These are phyloP conservation scores for Limenitis camilla DNA, from an alignment of 2,888 invertebrate genomes.

Conservation along the genomic window DNA sequence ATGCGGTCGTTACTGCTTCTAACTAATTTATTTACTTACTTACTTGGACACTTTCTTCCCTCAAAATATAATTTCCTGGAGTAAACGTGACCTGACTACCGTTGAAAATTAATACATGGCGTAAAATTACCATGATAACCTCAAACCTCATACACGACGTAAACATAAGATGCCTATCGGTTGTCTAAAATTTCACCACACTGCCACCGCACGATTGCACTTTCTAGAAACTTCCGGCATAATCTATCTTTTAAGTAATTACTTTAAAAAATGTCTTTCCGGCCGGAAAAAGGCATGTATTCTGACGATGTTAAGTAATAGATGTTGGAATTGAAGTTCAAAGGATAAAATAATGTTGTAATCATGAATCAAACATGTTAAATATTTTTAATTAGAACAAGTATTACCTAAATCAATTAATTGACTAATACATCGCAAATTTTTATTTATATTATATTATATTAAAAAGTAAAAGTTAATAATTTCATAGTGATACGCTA, in stretches of 20 bases:
- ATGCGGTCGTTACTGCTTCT: background rate
- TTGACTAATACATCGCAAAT: too few species aligned
- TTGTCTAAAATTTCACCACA: constrained; percentile 39
- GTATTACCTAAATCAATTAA: too few species aligned
- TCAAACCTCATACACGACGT: constrained; percentile 29
- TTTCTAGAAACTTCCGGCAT: constrained; percentile 41
- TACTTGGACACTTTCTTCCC: background rate
- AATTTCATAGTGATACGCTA: constrained; percentile 42
- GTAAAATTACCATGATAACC: constrained; percentile 34
- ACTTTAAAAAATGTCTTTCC: background rate
- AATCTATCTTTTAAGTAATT: constrained; percentile 4
- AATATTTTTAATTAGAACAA: background rate
- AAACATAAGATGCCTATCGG: constrained; percentile 33
- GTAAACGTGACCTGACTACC: constrained; percentile 21
- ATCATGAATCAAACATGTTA: background rate
- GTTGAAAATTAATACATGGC: constrained; percentile 17
- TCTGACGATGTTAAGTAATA: background rate
- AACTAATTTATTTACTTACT: background rate
- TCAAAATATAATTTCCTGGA: constrained; percentile 15
- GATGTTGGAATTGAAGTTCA: background rate
- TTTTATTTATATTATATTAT: too few species aligned
- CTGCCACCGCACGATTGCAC: constrained; percentile 36
- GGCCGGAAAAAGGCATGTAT: background rate
- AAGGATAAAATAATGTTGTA: background rate
- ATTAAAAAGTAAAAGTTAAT: constrained; percentile 51